Conservation (phyloP, 2,888 invertebrate species). For the Yponomeuta cagnagella region DNA sequence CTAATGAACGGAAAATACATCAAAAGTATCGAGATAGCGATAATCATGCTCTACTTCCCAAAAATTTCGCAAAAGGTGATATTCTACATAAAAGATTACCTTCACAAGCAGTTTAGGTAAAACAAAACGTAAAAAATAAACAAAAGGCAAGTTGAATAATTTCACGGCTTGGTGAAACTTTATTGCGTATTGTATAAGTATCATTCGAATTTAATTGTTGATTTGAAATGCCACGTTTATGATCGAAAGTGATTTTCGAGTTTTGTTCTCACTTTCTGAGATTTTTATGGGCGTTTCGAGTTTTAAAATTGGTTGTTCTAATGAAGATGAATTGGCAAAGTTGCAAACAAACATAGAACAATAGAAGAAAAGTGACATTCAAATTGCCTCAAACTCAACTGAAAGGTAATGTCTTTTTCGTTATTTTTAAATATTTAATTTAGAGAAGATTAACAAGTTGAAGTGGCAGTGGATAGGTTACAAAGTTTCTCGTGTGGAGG, state of each 20-base stretch:
- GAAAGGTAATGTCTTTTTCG: too few species aligned
- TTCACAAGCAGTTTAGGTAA: slow-evolving; percentile 5
- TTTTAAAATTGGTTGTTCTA: too few species aligned
- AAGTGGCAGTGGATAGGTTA: too few species aligned
- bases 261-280: not conserved
- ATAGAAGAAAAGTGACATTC: too few species aligned
- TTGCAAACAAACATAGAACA: too few species aligned
- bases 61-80: not conserved
- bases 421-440: too few species aligned
- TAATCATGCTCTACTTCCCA: slow-evolving; percentile 8
- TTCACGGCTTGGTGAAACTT: slow-evolving; percentile 20
- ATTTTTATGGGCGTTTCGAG: too few species aligned
- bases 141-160: slow-evolving; percentile 15
- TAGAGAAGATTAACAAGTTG: too few species aligned
- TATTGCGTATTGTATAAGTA: slow-evolving; percentile 17
- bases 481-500: too few species aligned
- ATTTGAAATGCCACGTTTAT: not conserved
- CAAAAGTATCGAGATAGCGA: not conserved
- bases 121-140: slow-evolving; percentile 13
- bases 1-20: slow-evolving; percentile 9
- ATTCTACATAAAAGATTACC: not conserved
- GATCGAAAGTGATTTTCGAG: slow-evolving; percentile 16
- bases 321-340: not conserved
- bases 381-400: too few species aligned
- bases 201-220: slow-evolving; percentile 6